phyloP scores from a whole-genome alignment of 2,113 vertebrate species.

The Atrichornis clamosus region DNA sequence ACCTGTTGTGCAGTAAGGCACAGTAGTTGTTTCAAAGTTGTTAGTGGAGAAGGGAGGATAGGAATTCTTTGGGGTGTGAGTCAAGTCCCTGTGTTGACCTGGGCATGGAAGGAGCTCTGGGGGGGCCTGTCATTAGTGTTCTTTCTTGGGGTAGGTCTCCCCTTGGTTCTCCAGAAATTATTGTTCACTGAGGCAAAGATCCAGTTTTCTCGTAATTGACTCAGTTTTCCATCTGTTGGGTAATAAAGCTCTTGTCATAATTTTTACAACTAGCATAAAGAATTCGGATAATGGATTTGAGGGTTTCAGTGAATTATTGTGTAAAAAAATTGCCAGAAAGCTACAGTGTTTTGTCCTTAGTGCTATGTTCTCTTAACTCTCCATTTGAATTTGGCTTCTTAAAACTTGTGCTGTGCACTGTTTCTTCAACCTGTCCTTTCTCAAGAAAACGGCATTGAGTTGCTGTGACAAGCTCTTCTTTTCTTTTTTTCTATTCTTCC shows the following conservation, averaged over 20 bases:
- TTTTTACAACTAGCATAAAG: background rate
- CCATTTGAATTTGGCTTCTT: background rate
- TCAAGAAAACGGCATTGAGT: background rate
- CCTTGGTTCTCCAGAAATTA: background rate
- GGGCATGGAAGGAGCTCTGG: background rate
- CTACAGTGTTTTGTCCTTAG: background rate
- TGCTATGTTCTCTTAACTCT: background rate
- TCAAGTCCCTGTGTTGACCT: background rate
- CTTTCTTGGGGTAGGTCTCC: background rate
- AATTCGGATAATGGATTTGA: background rate
- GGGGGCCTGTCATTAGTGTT: background rate
- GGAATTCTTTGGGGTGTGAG: background rate
- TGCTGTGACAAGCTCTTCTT: background rate
- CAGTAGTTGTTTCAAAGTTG: background rate
- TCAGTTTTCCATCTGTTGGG: background rate
- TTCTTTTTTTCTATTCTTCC: background rate
- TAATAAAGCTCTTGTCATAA: background rate
- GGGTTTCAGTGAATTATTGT: background rate
- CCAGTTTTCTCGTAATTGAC: background rate
- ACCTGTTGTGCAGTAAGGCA: background rate
- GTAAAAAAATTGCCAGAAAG: background rate
- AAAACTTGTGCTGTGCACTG: background rate
- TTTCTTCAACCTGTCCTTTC: background rate
- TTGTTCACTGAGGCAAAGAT: background rate
- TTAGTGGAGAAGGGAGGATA: background rate